phyloP scores from a whole-genome alignment of 1,140 invertebrate genomes.

The Monomorium pharaonis region DNA sequence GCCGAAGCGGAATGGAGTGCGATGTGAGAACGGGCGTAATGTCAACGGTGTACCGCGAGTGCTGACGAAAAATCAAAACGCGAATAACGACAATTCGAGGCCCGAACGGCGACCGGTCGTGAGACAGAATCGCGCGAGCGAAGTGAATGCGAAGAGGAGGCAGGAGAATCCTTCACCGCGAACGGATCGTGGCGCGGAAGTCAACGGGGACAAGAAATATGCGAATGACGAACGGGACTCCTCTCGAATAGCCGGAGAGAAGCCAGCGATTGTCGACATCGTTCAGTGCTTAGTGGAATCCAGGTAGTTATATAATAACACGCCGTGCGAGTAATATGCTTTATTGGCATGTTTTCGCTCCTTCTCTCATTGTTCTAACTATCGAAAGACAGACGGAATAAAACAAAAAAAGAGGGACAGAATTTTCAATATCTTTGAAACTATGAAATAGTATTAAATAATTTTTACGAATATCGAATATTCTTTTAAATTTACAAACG shows the following conservation, averaged over 20 bases:
- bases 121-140: neutral
- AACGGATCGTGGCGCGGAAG: neutral
- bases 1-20: conserved; percentile 57
- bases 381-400: neutral
- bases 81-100: neutral
- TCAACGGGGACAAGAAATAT: neutral
- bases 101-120: neutral
- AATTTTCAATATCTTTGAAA: neutral
- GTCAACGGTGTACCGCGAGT: neutral
- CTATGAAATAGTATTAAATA: neutral
- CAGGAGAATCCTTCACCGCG: neutral
- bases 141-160: neutral
- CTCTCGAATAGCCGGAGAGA: conserved; percentile 23
- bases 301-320: conserved; percentile 65
- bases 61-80: neutral
- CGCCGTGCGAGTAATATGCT: neutral
- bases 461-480: neutral
- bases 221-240: neutral
- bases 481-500: neutral
- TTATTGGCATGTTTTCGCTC: neutral
- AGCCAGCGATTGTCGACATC: conserved; percentile 57
- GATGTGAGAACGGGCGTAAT: conserved; percentile 41
- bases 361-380: neutral
- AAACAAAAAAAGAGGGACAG: neutral
- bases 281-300: conserved; percentile 76